Evolutionary conservation across 2,797 vertebrate species (phyloP).

Genomic region (Crenichthys baileyi): DNA sequence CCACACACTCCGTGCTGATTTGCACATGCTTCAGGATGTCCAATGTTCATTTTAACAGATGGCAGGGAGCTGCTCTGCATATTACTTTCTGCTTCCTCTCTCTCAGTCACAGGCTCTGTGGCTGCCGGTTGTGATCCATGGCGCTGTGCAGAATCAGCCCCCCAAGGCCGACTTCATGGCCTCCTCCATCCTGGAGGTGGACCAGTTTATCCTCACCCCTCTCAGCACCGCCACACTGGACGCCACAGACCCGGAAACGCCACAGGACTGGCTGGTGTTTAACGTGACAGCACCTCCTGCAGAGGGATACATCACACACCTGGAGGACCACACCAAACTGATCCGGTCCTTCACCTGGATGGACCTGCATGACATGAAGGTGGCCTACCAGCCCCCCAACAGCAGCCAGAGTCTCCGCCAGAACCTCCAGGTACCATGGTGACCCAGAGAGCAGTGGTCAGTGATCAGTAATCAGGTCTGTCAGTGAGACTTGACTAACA

Average conservation of each 20-base stretch:
- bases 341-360: slow-evolving; percentile 77
- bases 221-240: slow-evolving; percentile 74
- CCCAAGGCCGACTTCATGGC: slow-evolving; percentile 76
- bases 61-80: no score
- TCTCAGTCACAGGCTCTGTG: slow-evolving; percentile 78
- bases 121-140: slow-evolving; percentile 76
- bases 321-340: slow-evolving; percentile 77
- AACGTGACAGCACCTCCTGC: slow-evolving; percentile 61
- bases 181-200: slow-evolving; percentile 80
- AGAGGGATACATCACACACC: slow-evolving; percentile 74
- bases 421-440: slow-evolving; percentile 79
- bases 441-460: neutral
- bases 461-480: neutral
- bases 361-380: slow-evolving; percentile 82
- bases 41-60: neutral
- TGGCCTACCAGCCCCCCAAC: slow-evolving; percentile 85
- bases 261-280: slow-evolving; percentile 70
- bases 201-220: slow-evolving; percentile 82
- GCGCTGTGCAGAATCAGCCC: slow-evolving; percentile 79
- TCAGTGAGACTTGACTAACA: no score
- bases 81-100: neutral
- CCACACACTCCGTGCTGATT: slow-evolving; percentile 35
- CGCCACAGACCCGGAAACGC: slow-evolving; percentile 75
- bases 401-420: slow-evolving; percentile 75
- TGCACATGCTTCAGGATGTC: neutral